Evolutionary conservation across 2,113 vertebrate species (phyloP).

Genomic region (Dunckerocampus dactyliophorus): DNA sequence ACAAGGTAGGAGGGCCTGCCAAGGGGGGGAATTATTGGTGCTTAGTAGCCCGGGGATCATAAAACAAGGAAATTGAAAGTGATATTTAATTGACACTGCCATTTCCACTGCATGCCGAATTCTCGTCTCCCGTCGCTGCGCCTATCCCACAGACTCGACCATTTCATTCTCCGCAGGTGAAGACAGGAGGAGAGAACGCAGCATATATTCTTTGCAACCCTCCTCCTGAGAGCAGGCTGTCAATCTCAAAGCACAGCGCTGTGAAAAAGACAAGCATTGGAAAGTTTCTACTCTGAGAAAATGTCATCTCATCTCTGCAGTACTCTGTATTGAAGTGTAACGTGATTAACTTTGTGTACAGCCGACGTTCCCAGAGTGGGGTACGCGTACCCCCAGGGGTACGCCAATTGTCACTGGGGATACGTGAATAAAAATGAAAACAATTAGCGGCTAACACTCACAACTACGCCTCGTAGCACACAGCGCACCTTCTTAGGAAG

Average conservation of each 20-base stretch:
- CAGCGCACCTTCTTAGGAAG: too few relatives aligned
- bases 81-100: constrained; percentile 86
- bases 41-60: constrained; percentile 81
- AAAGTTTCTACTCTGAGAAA: constrained; percentile 64
- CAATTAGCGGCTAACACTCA: too few relatives aligned
- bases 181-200: constrained; percentile 45
- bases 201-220: constrained; percentile 68
- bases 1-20: constrained; percentile 78
- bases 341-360: constrained; percentile 49
- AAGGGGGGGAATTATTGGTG: constrained; percentile 80
- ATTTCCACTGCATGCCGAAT: constrained; percentile 70
- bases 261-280: constrained; percentile 57
- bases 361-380: too few relatives aligned
- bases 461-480: too few relatives aligned
- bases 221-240: constrained; percentile 62
- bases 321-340: constrained; percentile 49
- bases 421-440: too few relatives aligned
- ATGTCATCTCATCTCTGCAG: constrained; percentile 56
- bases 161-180: constrained; percentile 67
- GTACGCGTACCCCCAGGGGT: too few relatives aligned
- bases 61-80: constrained; percentile 86
- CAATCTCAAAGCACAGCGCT: constrained; percentile 59
- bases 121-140: constrained; percentile 39
- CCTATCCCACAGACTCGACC: constrained; percentile 49
- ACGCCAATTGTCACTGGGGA: too few relatives aligned